Evolutionary conservation across 2,797 vertebrate genomes (phyloP), one percentile per base, ranked within the genome.

Genomic region (Urosaurus nigricauda): DNA sequence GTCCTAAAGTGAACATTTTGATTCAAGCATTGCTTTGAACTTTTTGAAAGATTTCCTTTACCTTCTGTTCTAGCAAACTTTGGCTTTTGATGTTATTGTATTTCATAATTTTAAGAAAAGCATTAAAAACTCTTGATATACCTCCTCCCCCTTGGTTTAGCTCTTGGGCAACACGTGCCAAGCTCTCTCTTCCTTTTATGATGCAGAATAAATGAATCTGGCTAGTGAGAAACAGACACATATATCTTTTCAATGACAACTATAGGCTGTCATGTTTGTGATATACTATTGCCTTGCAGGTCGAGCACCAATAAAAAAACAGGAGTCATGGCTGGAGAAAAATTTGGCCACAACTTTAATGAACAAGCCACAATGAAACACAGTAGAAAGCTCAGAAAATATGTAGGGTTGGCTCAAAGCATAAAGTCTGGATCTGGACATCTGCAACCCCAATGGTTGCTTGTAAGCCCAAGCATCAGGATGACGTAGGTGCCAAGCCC

Each of bases 151-250:
- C 83, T 83, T 91, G 83, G 51, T 88, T 93, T 88, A 93, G 58
- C 70, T 77, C 21, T 12, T 84, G 65, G 91, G 37, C 90, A 94
- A 77, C 68, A 92, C 19, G 87, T 92, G 87, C 90, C 85, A 93
- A 90, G 83, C 90, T 91, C 87, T 90, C 51, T 87, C 89, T 37
- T 53, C 40, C 68, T 12, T 16, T 88, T 3, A 43, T 92, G 56
- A 51, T 53, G 87, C 88, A 58, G 40, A 92, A 90, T 89, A 90
- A 92, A 92, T 93, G 86, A 82, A 73, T 93, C 86, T 89, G 79
- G 35, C 84, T 86, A 82, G 70, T 4, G 84, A 87, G 26, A 86
- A 79, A 77, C 16, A 0, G 63, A 32, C 4, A 86, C 13, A 58
- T 9, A 87, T 85, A 80, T 78, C 71, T 2, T 88, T 89, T 91